Base-by-base conservation (phyloP, 92 coral and sea anemone species). In the Galaxea fascicularis region DNA sequence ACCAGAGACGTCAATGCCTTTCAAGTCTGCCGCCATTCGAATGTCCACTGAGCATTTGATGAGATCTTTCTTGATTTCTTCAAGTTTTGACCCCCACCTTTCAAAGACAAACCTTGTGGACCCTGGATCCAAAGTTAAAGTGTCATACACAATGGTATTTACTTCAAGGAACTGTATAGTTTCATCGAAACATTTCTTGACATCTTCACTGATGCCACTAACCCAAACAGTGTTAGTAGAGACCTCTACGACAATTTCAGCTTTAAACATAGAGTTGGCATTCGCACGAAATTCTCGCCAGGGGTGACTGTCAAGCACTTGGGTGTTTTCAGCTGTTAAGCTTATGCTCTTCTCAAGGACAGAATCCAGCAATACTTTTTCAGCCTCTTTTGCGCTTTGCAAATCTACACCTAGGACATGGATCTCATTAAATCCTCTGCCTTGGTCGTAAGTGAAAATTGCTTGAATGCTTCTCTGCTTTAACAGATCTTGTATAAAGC, bases 131-230 rank as follows among this genome's bases (percentile, higher is more conserved):
- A 91, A 22, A 0, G 31, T 31, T 11, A 92, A 60, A 0, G 49
- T 46, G 24, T 88, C 51, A 8, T 62, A 24, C 8, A 90, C 52
- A 51, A 95, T 92, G 35, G 95, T 90, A 78, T 95, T 90, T 39
- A 74, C 79, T 71, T 78, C 90, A 39, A 95, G 75, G 73, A 92
- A 95, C 1, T 41, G 57, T 20, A 73, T 47, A 0, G 92, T 49
- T 27, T 56, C 49, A 59, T 70, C 64, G 28, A 57, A 71, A 17
- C 81, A 64, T 20, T 80, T 47, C 35, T 86, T 51, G 0, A 90
- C 94, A 13, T 88, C 76, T 22, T 80, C 68, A 16, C 66, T 46
- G 60, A 85, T 62, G 10, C 98, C 93, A 27, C 88, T 82, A 39
- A 95, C 64, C 89, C 90, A 90, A 30, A 95, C 60, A 12, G 88